phyloP scores from a whole-genome alignment of 2,888 invertebrate species.

The Watsonalla cultraria region DNA sequence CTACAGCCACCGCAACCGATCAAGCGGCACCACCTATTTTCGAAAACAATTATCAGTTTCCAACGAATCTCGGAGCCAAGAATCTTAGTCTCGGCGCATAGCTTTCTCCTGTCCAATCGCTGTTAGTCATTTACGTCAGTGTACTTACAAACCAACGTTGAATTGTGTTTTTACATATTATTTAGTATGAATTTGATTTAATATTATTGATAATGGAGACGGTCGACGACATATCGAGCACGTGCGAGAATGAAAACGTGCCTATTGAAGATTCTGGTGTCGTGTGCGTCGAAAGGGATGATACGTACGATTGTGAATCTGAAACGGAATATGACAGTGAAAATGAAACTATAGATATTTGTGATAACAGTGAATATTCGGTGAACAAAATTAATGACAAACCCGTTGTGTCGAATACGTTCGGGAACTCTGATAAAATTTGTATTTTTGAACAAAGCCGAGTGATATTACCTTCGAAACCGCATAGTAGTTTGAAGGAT shows the following conservation, averaged over 20 bases:
- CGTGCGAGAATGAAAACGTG: slow-evolving; percentile 55
- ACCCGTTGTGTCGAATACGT: slow-evolving; percentile 28
- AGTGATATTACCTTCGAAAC: slow-evolving; percentile 41
- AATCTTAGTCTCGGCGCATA: slow-evolving; percentile 32
- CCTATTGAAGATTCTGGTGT: slow-evolving; percentile 23
- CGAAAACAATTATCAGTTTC: slow-evolving; percentile 69
- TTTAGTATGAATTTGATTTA: slow-evolving; percentile 6
- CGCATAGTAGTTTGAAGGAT: slow-evolving; percentile 33
- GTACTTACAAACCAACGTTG: background rate
- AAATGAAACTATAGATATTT: slow-evolving; percentile 71
- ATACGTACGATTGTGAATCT: slow-evolving; percentile 48
- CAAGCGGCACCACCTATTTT: slow-evolving; percentile 70
- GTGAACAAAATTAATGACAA: slow-evolving; percentile 27
- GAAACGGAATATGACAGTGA: slow-evolving; percentile 66
- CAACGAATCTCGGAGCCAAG: slow-evolving; percentile 34
- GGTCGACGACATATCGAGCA: slow-evolving; percentile 63
- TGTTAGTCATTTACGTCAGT: slow-evolving; percentile 14
- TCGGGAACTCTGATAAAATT: slow-evolving; percentile 35
- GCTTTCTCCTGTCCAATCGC: slow-evolving; percentile 18
- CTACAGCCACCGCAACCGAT: slow-evolving; percentile 54
- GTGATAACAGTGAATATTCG: slow-evolving; percentile 61
- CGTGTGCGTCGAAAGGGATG: slow-evolving; percentile 35
- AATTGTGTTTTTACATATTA: too few relatives aligned
- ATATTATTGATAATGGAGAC: slow-evolving; percentile 43
- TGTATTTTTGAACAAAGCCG: slow-evolving; percentile 45